Evolutionary conservation across 2,888 invertebrate species (phyloP).

Genomic region (Mesoligia furuncula): DNA sequence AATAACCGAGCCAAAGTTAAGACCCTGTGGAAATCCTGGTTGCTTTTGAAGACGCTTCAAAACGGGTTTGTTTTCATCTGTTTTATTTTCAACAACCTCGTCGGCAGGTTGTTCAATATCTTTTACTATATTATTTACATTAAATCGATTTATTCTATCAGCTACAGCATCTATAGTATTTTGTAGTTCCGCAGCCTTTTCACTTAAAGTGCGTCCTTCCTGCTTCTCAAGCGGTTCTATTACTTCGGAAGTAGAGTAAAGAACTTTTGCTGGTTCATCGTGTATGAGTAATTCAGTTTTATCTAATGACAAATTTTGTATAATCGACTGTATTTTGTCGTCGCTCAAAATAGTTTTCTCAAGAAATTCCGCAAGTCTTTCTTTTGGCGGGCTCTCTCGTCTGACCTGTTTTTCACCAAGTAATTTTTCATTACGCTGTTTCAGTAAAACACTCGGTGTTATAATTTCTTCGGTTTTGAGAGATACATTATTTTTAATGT

Average conservation of each 20-base stretch:
- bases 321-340: conserved; percentile 86
- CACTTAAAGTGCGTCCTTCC: conserved; percentile 69
- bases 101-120: conserved; percentile 48
- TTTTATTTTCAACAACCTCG: conserved; percentile 55
- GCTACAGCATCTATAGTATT: conserved; percentile 77
- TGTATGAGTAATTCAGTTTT: conserved; percentile 72
- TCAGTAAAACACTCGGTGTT: conserved; percentile 72
- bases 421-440: conserved; percentile 71
- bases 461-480: conserved; percentile 60
- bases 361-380: conserved; percentile 84
- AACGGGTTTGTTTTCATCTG: conserved; percentile 74
- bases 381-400: conserved; percentile 87
- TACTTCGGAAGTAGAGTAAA: conserved; percentile 61
- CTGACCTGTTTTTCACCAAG: conserved; percentile 68
- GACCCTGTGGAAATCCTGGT: conserved; percentile 79
- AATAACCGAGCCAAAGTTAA: conserved; percentile 87
- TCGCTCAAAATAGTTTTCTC: conserved; percentile 87
- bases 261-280: conserved; percentile 64
- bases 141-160: conserved; percentile 75
- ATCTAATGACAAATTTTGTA: conserved; percentile 85
- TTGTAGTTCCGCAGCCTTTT: conserved; percentile 74
- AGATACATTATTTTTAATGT: conserved; percentile 29
- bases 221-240: conserved; percentile 65
- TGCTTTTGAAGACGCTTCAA: conserved; percentile 82
- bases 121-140: conserved; percentile 60